Conservation (phyloP, 2,113 vertebrate genomes). For the Neodon shergylaensis region DNA sequence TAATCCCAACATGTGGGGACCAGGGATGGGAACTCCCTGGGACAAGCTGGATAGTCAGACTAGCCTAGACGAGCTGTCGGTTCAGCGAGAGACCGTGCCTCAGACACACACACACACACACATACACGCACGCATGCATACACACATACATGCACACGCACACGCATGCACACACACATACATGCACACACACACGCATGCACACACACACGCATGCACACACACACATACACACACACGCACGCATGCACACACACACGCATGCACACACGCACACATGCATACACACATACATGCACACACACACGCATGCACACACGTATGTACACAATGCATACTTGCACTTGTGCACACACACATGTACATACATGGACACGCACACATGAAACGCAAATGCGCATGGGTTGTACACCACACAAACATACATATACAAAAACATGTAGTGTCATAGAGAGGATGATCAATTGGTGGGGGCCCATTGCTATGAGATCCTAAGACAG, state of each 20-base stretch:
- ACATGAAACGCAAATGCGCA: neutral
- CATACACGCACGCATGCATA: rapidly evolving
- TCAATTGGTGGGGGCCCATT: neutral
- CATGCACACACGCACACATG: rapidly evolving
- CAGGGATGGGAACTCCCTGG: neutral
- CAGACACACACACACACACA: rapidly evolving
- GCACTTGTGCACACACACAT: too few relatives aligned
- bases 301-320: neutral
- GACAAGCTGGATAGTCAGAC: neutral
- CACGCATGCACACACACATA: neutral
- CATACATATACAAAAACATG: neutral
- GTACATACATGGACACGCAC: neutral
- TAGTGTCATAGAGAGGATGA: neutral
- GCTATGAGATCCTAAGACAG: neutral
- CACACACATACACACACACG: rapidly evolving
- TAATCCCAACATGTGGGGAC: neutral
- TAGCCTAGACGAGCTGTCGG: neutral
- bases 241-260: rapidly evolving
- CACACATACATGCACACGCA: rapidly evolving
- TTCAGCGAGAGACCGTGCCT: neutral
- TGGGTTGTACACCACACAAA: neutral
- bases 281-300: rapidly evolving
- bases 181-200: rapidly evolving
- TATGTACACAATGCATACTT: neutral
- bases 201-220: neutral